Base-by-base conservation (phyloP, 2,888 invertebrate genomes). In the Conops quadrifasciatus region DNA sequence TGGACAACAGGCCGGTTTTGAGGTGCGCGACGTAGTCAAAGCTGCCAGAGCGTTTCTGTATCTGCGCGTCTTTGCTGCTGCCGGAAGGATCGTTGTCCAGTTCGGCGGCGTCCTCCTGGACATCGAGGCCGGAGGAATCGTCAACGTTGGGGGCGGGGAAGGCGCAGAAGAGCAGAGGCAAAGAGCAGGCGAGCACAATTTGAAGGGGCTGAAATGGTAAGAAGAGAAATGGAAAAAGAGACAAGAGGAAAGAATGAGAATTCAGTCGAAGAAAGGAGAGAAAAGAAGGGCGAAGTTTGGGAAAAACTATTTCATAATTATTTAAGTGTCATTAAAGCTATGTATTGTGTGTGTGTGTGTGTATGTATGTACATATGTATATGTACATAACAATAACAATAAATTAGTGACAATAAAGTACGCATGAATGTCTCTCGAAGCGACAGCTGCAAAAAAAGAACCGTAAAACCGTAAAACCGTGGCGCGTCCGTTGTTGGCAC, bases 1-100 rank as follows among this genome's bases (percentile, higher is more conserved):
- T 82, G 36, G 84, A 80, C 62, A 85, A 73, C 53, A 86, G 74
- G 43, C 85, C 83, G 26, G 84, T 82, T 75, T 84, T 85, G 1
- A 85, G 56, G 73, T 84, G 84, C 43, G 81, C 77, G 62, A 85
- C 80, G 74, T 85, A 82, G 72, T 85, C 85, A 51, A 84, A 83
- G 72, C 85, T 82, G 65, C 85, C 85, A 13, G 85, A 85, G 9
- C 85, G 79, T 70, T 85, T 85, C 19, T 80, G 72, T 58, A 85
- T 80, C 71, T 82, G 80, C 49, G 82, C 81, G 0, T 83, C 82
- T 74, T 80, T 79, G 26, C 81, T 78, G 65, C 80, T 83, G 72
- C 80, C 82, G 45, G 82, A 79, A 49, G 81, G 77, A 16, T 84
- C 84, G 67, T 76, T 82, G 74, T 84, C 84, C 75, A 82, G 78